Percentiles rank a stretch among this genome's conserved stretches.
These are phyloP conservation scores for Baryphthengus martii DNA, from an alignment of 2,113 vertebrate genomes.

Conservation along the genomic window DNA sequence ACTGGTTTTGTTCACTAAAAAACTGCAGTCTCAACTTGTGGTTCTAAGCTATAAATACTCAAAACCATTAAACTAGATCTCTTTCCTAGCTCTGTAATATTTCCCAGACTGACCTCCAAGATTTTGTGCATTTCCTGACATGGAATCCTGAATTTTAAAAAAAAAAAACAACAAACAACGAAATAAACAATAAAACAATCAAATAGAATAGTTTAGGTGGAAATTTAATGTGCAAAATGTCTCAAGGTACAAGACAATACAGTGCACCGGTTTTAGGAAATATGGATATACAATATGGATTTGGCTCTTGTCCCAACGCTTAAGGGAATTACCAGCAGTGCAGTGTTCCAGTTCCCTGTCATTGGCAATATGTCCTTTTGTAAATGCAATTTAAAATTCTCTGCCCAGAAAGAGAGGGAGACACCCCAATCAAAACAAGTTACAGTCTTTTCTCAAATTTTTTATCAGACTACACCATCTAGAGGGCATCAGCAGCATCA, in stretches of 20 bases:
- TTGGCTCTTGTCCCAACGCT: background rate
- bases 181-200: too few species aligned
- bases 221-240: background rate
- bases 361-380: background rate
- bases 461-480: constrained; percentile 67
- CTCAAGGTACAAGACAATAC: background rate
- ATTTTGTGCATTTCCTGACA: background rate
- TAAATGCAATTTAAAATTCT: background rate
- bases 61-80: background rate
- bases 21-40: background rate
- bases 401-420: background rate
- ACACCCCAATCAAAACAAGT: background rate
- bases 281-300: background rate
- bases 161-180: too few species aligned
- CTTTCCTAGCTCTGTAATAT: background rate
- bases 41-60: background rate
- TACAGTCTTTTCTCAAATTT: background rate
- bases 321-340: background rate
- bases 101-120: background rate
- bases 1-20: background rate
- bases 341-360: background rate
- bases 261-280: background rate
- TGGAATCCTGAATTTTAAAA: background rate
- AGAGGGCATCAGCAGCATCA: constrained; percentile 36
- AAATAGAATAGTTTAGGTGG: background rate